phyloP scores from a whole-genome alignment of 35 echinoderm and acorn worm species.

The Diadema setosum region DNA sequence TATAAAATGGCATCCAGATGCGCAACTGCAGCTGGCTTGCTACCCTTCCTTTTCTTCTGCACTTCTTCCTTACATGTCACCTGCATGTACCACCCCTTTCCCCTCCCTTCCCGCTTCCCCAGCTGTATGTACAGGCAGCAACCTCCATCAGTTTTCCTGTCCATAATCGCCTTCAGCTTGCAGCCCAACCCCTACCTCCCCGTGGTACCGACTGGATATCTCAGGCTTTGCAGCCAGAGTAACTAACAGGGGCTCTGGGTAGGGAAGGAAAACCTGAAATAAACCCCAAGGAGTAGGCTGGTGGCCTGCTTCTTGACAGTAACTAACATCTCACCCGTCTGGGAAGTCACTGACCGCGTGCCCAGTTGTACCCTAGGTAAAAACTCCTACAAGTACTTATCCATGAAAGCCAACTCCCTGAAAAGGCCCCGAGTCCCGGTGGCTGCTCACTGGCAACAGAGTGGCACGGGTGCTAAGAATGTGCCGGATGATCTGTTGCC shows the following conservation, averaged over 20 bases:
- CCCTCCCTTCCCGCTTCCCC: background rate
- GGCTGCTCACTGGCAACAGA: conserved; percentile 13
- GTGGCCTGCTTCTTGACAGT: background rate
- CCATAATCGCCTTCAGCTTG: background rate
- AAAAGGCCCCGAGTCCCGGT: conserved; percentile 25
- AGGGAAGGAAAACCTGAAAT: background rate
- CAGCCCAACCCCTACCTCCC: background rate
- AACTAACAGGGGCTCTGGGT: background rate
- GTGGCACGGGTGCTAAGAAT: conserved; percentile 31
- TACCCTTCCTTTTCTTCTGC: background rate
- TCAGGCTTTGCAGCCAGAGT: background rate
- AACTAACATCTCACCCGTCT: conserved; percentile 7
- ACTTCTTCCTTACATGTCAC: background rate
- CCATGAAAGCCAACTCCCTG: conserved; percentile 24
- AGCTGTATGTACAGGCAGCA: background rate
- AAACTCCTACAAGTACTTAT: background rate
- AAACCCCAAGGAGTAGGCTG: background rate
- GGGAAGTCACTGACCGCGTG: conserved; percentile 20
- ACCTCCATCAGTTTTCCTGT: background rate
- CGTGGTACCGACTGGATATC: background rate
- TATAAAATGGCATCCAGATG: background rate
- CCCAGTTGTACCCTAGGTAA: conserved; percentile 6
- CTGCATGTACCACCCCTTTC: background rate
- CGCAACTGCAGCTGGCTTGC: background rate
- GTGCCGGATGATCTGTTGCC: conserved; percentile 14